Percentiles rank a stretch among this genome's conserved stretches.
These are phyloP conservation scores for Panthera leo DNA, from an alignment of 2,113 vertebrate species.

Conservation along the genomic window DNA sequence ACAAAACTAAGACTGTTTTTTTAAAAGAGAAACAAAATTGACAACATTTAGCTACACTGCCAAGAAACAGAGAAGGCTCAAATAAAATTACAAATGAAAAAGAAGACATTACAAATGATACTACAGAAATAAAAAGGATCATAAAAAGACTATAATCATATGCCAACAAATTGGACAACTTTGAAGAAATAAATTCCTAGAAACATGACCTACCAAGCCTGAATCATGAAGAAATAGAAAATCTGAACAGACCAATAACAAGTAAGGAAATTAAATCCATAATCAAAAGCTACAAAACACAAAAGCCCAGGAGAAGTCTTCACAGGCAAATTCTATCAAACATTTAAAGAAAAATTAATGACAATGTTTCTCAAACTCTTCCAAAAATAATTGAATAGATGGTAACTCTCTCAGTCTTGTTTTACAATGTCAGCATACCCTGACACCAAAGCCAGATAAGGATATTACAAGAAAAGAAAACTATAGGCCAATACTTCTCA, in stretches of 20 bases:
- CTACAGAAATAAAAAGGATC: neutral
- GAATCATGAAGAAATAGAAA: neutral
- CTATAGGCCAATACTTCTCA: neutral
- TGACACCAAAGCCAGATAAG: neutral
- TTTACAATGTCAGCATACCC: neutral
- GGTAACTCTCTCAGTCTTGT: no score
- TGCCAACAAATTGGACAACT: neutral
- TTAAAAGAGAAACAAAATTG: neutral
- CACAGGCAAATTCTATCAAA: neutral
- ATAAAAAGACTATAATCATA: neutral
- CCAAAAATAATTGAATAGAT: neutral
- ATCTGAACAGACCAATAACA: neutral
- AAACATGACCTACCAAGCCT: neutral
- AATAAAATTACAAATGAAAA: neutral
- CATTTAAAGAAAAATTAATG: neutral
- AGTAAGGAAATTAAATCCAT: neutral
- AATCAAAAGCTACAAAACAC: neutral
- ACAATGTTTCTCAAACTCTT: neutral
- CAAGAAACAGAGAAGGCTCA: neutral
- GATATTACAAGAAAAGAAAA: neutral
- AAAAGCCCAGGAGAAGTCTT: neutral
- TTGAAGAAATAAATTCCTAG: neutral
- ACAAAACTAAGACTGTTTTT: neutral
- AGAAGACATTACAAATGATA: neutral
- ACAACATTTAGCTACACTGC: neutral